Evolutionary conservation across 2,888 invertebrate species (phyloP).

Genomic region (Panopea generosa): DNA sequence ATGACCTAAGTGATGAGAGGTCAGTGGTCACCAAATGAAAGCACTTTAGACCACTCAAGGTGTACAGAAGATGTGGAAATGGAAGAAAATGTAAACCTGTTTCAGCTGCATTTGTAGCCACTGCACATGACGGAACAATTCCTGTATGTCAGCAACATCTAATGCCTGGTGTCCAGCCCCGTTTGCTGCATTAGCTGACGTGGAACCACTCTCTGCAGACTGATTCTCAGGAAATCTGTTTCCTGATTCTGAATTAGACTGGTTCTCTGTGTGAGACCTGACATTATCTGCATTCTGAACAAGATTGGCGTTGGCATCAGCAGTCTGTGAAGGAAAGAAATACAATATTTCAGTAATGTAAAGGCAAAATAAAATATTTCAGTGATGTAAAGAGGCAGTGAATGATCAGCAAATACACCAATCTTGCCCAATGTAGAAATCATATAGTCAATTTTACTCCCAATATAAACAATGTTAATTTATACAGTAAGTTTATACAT

Average conservation of each 20-base stretch:
- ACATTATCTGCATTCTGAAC: neutral
- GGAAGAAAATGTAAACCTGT: slow-evolving; percentile 76
- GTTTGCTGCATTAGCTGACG: slow-evolving; percentile 12
- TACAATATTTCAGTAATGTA: too few species aligned
- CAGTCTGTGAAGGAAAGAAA: neutral
- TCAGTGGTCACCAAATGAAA: too few species aligned
- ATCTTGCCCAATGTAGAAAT: too few species aligned
- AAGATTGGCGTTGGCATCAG: neutral
- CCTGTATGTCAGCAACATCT: slow-evolving; percentile 65
- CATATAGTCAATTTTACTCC: too few species aligned
- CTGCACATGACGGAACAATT: slow-evolving; percentile 75
- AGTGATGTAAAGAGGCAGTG: too few species aligned
- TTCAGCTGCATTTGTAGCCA: slow-evolving; percentile 79
- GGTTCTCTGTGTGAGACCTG: neutral
- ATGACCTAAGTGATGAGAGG: too few species aligned
- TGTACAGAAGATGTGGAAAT: too few species aligned
- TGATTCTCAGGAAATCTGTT: slow-evolving; percentile 14
- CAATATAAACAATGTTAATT: too few species aligned
- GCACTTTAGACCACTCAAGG: too few species aligned
- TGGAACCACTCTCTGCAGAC: slow-evolving; percentile 1
- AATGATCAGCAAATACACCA: too few species aligned
- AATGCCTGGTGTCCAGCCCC: slow-evolving; percentile 16
- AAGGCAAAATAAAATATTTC: too few species aligned
- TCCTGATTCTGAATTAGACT: slow-evolving; percentile 1
- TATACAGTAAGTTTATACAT: too few species aligned